These are phyloP conservation scores for Ictalurus punctatus DNA, from an alignment of 2,113 vertebrate genomes.

Conservation along the genomic window DNA sequence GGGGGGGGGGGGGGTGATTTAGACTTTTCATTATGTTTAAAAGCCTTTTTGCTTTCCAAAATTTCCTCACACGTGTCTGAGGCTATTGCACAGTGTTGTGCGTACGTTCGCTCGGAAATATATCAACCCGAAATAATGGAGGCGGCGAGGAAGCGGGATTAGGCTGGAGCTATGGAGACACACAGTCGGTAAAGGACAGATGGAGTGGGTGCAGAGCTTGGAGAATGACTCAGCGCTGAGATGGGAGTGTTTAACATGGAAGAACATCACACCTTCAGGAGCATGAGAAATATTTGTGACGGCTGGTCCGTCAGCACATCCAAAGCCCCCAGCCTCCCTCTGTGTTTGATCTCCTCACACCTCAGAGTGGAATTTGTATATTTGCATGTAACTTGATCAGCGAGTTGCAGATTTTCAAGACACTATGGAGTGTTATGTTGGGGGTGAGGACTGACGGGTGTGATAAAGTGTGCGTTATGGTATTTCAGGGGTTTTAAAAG, in stretches of 20 bases:
- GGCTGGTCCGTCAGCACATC: neutral
- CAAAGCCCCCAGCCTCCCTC: neutral
- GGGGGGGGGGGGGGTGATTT: neutral
- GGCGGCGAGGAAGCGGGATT: neutral
- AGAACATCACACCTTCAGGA: constrained; percentile 55
- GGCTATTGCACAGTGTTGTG: neutral
- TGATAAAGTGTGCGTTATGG: neutral
- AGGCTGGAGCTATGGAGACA: constrained; percentile 8
- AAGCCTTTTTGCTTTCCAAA: neutral
- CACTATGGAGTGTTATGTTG: neutral
- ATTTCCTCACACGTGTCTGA: neutral
- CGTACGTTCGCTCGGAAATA: neutral
- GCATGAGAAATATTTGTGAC: constrained; percentile 47
- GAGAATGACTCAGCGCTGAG: constrained; percentile 48
- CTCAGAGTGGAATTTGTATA: constrained; percentile 28
- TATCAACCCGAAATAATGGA: neutral
- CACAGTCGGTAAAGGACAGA: constrained; percentile 34
- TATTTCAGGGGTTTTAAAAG: neutral
- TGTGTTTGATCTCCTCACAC: neutral
- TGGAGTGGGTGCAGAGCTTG: constrained; percentile 40
- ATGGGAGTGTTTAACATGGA: constrained; percentile 49
- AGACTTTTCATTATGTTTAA: neutral
- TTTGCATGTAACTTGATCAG: constrained; percentile 8
- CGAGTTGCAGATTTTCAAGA: neutral
- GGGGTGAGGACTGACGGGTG: neutral